Conservation (phyloP, 2,888 invertebrate species). For the Zeuzera pyrina region DNA sequence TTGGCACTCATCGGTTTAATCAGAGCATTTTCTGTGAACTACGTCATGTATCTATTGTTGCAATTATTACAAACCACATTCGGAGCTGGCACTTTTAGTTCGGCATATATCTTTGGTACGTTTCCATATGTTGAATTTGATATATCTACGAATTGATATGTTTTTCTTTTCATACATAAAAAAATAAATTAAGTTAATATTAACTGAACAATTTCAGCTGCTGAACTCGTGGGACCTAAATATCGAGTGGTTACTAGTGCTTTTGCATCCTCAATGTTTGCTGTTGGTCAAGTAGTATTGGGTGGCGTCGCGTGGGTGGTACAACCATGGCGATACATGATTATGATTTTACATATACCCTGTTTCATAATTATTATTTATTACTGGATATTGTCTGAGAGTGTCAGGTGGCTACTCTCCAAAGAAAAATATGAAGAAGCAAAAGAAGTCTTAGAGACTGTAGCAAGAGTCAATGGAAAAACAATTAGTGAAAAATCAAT, state of each 20-base stretch:
- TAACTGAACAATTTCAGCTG: constrained; percentile 74
- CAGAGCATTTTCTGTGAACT: constrained; percentile 48
- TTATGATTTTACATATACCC: constrained; percentile 78
- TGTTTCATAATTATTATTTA: constrained; percentile 77
- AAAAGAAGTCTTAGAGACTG: constrained; percentile 69
- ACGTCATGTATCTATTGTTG: constrained; percentile 48
- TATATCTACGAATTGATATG: no score
- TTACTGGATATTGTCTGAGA: constrained; percentile 77
- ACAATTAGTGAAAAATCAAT: constrained; percentile 69
- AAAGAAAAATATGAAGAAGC: constrained; percentile 77
- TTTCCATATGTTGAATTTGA: background rate
- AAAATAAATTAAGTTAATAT: background rate
- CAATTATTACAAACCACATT: constrained; percentile 54
- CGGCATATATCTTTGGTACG: constrained; percentile 35
- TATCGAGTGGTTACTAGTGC: constrained; percentile 81
- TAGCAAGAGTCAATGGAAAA: constrained; percentile 75
- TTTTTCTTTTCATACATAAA: background rate
- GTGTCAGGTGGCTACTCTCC: constrained; percentile 83
- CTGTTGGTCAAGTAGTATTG: constrained; percentile 78
- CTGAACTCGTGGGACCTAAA: constrained; percentile 84
- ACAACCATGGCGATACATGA: constrained; percentile 78
- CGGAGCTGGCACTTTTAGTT: constrained; percentile 52
- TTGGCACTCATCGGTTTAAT: constrained; percentile 46
- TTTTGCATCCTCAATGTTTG: constrained; percentile 78
- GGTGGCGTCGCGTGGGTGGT: constrained; percentile 78